phyloP scores from a whole-genome alignment of 2,888 invertebrate genomes.

The Limnephilus auricula region DNA sequence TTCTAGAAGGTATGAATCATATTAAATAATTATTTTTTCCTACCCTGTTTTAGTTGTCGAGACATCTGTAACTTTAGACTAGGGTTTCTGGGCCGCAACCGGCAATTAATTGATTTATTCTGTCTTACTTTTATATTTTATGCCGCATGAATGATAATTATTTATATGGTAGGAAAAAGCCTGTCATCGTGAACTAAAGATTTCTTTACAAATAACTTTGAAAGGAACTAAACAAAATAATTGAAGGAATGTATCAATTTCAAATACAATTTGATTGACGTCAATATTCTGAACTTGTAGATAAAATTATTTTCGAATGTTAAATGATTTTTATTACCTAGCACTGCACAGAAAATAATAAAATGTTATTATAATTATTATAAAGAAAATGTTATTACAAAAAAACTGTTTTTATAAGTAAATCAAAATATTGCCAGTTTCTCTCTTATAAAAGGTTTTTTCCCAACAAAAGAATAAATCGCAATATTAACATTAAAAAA shows the following conservation, averaged over 20 bases:
- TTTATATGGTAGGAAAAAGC: not conserved
- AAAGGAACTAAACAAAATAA: not conserved
- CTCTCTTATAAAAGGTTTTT: not conserved
- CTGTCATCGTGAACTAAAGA: not conserved
- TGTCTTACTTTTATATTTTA: not conserved
- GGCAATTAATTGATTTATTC: not conserved
- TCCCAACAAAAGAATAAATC: not conserved
- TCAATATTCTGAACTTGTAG: not conserved
- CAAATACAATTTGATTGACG: not conserved
- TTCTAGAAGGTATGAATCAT: not conserved
- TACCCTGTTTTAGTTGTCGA: not conserved
- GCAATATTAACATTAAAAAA: not conserved
- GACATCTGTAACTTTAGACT: not conserved
- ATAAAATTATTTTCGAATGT: not conserved
- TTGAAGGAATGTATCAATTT: not conserved
- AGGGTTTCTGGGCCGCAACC: not conserved
- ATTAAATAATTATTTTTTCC: not conserved
- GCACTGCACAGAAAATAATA: not conserved
- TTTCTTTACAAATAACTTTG: not conserved
- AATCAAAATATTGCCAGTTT: not conserved
- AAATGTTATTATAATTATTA: too few species aligned
- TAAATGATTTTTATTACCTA: not conserved
- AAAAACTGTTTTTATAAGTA: too few species aligned
- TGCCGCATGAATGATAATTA: not conserved
- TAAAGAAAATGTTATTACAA: too few species aligned